These are phyloP conservation scores for Callipepla californica DNA, from an alignment of 2,113 vertebrate species.

Conservation along the genomic window DNA sequence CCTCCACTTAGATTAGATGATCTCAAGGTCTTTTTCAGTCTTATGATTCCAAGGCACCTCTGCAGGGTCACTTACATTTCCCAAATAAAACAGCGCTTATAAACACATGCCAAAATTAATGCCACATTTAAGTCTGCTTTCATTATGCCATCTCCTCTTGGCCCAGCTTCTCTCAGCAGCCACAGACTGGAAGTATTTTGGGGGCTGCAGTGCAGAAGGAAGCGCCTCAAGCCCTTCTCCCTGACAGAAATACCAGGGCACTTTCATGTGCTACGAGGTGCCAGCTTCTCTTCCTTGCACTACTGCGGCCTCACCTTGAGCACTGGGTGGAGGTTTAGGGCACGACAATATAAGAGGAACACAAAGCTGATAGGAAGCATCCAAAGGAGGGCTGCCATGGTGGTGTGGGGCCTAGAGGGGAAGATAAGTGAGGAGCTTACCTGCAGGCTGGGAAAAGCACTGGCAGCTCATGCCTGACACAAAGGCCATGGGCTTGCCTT, in stretches of 20 bases:
- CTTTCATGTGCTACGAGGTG: neutral
- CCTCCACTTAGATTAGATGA: conserved; percentile 57
- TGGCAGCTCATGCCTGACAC: neutral
- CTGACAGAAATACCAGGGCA: neutral
- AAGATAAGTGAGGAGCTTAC: neutral
- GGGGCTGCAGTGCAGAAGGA: neutral
- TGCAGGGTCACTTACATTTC: neutral
- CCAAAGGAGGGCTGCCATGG: neutral
- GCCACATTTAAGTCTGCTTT: neutral
- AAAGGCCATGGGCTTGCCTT: neutral
- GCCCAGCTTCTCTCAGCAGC: neutral
- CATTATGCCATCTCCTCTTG: neutral
- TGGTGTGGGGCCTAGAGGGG: too few relatives aligned
- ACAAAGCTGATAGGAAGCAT: neutral
- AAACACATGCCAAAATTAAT: neutral
- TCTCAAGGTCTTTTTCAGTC: conserved; percentile 41
- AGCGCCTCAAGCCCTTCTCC: neutral
- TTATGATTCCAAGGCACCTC: neutral
- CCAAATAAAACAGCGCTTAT: neutral
- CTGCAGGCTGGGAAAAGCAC: neutral
- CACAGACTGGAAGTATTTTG: neutral
- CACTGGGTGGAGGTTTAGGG: neutral
- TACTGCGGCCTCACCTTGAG: neutral
- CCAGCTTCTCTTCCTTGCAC: neutral
- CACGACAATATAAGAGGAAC: neutral